A percentile compares a stretch with the other conserved stretches of the same genome.
Evolutionary conservation across 1,140 invertebrate genomes (phyloP).

Genomic region (Zaprionus capensis): DNA sequence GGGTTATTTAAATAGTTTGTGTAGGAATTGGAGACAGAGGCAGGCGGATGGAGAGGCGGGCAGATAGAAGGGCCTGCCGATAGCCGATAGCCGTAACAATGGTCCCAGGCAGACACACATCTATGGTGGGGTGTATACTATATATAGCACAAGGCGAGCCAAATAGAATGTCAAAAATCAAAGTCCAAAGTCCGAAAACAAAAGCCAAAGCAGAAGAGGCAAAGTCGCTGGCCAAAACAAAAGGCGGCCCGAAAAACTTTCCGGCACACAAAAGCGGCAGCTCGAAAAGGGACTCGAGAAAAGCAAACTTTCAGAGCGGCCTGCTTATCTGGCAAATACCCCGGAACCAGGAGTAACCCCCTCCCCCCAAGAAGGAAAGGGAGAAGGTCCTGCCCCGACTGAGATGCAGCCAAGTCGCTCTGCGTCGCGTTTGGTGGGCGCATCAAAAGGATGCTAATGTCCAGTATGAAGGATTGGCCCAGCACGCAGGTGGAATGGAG

Average conservation of each 20-base stretch:
- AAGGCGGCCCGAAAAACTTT: slow-evolving; percentile 67
- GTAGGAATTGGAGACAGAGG: slow-evolving; percentile 38
- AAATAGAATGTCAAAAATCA: slow-evolving; percentile 82
- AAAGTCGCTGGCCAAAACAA: slow-evolving; percentile 63
- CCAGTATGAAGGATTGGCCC: slow-evolving; percentile 42
- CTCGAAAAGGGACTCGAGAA: slow-evolving; percentile 17
- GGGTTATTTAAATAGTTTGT: slow-evolving; percentile 75
- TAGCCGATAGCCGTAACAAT: slow-evolving; percentile 55
- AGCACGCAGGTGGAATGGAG: background rate
- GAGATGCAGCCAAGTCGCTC: slow-evolving; percentile 7
- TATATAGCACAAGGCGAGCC: slow-evolving; percentile 66
- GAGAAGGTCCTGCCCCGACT: background rate
- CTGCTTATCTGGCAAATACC: slow-evolving; percentile 72
- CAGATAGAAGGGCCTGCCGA: slow-evolving; percentile 22
- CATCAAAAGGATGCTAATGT: slow-evolving; percentile 82
- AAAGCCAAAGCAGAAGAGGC: slow-evolving; percentile 47
- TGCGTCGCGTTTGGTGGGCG: slow-evolving; percentile 25
- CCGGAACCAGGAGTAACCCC: slow-evolving; percentile 15
- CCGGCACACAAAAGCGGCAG: slow-evolving; percentile 27
- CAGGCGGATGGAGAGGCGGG: background rate
- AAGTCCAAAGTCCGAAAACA: slow-evolving; percentile 75
- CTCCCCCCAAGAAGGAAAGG: background rate
- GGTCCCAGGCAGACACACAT: slow-evolving; percentile 25
- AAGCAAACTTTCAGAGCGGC: slow-evolving; percentile 42
- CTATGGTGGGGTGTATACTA: slow-evolving; percentile 12